Evolutionary conservation across 2,797 vertebrate species (phyloP), one percentile per base, ranked within the genome.

Genomic region (Avahi laniger): DNA sequence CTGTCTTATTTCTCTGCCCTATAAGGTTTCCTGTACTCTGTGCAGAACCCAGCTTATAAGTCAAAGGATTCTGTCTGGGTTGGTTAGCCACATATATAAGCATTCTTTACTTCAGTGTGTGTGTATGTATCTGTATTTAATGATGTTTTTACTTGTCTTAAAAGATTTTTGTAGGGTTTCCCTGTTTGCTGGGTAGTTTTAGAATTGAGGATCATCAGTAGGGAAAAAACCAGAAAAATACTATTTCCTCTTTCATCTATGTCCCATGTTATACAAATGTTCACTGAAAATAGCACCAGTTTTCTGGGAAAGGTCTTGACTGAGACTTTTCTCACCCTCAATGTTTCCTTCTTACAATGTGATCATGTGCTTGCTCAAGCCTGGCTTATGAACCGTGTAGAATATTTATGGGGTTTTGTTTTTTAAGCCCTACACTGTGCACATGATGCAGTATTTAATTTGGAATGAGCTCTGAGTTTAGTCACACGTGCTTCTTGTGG

Each of bases 381-480:
- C 93, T 98, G 97, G 96, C 97, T 98, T 98, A 93, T 98, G 98
- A 98, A 97, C 98, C 93, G 38, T 98, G 98, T 94, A 97, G 98
- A 98, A 96, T 98, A 98, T 98, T 98, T 98, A 97, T 98, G 98
- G 97, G 97, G 87, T 96, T 97, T 97, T 97, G 94, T 97, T 98
- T 98, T 98, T 97, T 96, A 98, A 98, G 96, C 93, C 88, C 95
- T 89, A 89, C 93, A 93, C 98, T 97, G 96, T 97, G 97, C 98
- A 96, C 98, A 97, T 98, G 98, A 98, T 97, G 97, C 95, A 94
- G 97, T 98, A 97, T 98, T 99, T 98, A 97, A 98, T 97, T 98
- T 98, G 98, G 98, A 99, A 97, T 75, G 15, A 67, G 91, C 97
- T 96, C 97, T 96, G 93, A 97, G 94, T 97, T 98, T 90, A 98